A percentile compares a stretch with the other conserved stretches of the same genome.
phyloP scores from a whole-genome alignment of 1,140 invertebrate species.

The Lordiphosa collinella region DNA sequence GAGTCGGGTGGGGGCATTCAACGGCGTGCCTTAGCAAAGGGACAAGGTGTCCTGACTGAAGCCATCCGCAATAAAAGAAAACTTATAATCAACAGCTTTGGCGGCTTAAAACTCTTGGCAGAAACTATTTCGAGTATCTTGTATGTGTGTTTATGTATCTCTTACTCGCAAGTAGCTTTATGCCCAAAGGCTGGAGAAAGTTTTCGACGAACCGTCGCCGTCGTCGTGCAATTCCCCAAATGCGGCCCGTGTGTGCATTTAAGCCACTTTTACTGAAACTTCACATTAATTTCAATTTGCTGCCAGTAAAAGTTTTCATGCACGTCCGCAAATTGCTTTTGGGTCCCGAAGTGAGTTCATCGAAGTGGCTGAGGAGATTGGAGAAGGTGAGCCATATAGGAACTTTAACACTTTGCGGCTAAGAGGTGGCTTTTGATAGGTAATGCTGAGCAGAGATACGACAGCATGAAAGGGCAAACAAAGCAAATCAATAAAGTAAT shows the following conservation, averaged over 20 bases:
- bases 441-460: constrained; percentile 25
- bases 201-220: constrained; percentile 23
- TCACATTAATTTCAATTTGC: constrained; percentile 79
- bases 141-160: constrained; percentile 48
- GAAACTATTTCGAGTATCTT: constrained; percentile 56
- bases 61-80: constrained; percentile 28
- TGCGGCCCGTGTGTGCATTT: constrained; percentile 79
- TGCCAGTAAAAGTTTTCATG: constrained; percentile 77
- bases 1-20: constrained; percentile 6
- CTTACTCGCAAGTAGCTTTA: constrained; percentile 67
- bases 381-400: constrained; percentile 34
- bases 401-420: constrained; percentile 71
- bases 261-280: constrained; percentile 78
- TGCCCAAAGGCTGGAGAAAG: constrained; percentile 27
- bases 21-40: constrained; percentile 12
- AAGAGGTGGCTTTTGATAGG: constrained; percentile 48
- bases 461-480: constrained; percentile 27
- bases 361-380: constrained; percentile 8
- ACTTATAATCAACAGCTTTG: constrained; percentile 76
- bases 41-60: constrained; percentile 35
- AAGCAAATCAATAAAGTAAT: constrained; percentile 24
- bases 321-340: constrained; percentile 77
- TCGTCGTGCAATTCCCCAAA: constrained; percentile 69
- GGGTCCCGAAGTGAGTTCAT: constrained; percentile 12
- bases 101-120: constrained; percentile 52